Conservation (phyloP, 35 echinoderm and acorn worm species). For the Lytechinus variegatus region DNA sequence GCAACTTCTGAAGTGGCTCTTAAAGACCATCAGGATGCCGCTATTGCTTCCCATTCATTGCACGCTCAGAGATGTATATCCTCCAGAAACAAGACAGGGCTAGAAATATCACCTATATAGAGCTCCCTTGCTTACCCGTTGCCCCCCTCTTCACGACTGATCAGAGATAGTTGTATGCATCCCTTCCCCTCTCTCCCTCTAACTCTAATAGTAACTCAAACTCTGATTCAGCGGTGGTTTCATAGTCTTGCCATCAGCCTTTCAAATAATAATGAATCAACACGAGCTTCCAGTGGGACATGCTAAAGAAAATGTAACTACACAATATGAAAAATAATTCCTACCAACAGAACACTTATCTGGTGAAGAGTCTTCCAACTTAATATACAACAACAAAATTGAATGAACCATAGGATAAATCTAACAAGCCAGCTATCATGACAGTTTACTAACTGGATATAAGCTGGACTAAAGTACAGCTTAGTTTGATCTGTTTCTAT, state of each 20-base stretch:
- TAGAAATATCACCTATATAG: neutral
- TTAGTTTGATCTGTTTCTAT: neutral
- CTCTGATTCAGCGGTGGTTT: constrained; percentile 9
- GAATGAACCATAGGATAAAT: neutral
- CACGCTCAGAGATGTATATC: neutral
- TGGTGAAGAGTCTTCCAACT: neutral
- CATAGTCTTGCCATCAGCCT: neutral
- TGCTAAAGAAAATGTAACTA: no score
- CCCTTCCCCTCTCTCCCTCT: neutral
- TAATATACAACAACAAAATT: neutral
- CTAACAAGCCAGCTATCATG: neutral
- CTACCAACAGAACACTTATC: neutral
- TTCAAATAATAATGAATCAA: neutral
- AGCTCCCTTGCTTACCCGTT: neutral
- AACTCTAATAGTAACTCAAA: neutral
- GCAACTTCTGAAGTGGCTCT: neutral
- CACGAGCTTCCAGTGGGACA: neutral
- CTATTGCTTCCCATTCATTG: neutral
- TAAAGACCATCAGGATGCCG: neutral
- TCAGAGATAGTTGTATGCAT: neutral
- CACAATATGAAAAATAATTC: no score
- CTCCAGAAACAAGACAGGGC: neutral
- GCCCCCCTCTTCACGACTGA: neutral
- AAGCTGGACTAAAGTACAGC: neutral
- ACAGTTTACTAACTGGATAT: neutral